Percentiles rank a stretch among this genome's conserved stretches.
Conservation (phyloP, 1,140 invertebrate species). For the Dreissena rostriformis region DNA sequence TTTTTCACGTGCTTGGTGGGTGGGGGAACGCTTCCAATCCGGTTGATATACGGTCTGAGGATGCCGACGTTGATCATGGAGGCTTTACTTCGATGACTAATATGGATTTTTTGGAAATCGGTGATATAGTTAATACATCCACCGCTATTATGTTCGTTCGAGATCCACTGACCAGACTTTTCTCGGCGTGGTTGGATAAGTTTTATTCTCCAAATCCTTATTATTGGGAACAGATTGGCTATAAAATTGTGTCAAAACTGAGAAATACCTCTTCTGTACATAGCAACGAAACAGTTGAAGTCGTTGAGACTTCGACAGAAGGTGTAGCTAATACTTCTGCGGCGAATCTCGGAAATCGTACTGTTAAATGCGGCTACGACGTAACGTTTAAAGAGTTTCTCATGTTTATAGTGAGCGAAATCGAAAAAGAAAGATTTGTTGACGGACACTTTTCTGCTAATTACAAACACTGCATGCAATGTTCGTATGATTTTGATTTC, state of each 20-base stretch:
- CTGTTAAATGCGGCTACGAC: constrained; percentile 11
- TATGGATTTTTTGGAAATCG: neutral
- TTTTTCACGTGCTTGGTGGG: constrained; percentile 28
- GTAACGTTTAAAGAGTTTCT: constrained; percentile 46
- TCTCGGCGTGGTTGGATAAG: constrained; percentile 52
- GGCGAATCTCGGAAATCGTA: neutral
- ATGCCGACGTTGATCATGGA: constrained; percentile 10
- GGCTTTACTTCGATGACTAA: neutral
- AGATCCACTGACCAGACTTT: constrained; percentile 36
- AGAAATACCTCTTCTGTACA: neutral
- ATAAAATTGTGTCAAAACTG: constrained; percentile 4
- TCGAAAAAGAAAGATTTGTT: neutral
- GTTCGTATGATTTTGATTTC: constrained; percentile 7
- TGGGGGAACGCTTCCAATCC: constrained; percentile 28
- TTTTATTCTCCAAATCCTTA: constrained; percentile 30
- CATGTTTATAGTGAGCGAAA: neutral
- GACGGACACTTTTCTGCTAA: constrained; percentile 38
- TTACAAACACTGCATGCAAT: constrained; percentile 36
- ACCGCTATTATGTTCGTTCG: constrained; percentile 36
- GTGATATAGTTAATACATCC: neutral
- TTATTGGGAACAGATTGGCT: constrained; percentile 22
- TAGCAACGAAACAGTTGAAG: too few relatives aligned
- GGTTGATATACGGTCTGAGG: neutral
- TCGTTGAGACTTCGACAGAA: neutral
- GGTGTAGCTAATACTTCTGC: neutral